A percentile compares a stretch with the other conserved stretches of the same genome.
These are phyloP conservation scores for Andrena cerasifolii DNA, from an alignment of 1,140 invertebrate genomes.

Conservation along the genomic window DNA sequence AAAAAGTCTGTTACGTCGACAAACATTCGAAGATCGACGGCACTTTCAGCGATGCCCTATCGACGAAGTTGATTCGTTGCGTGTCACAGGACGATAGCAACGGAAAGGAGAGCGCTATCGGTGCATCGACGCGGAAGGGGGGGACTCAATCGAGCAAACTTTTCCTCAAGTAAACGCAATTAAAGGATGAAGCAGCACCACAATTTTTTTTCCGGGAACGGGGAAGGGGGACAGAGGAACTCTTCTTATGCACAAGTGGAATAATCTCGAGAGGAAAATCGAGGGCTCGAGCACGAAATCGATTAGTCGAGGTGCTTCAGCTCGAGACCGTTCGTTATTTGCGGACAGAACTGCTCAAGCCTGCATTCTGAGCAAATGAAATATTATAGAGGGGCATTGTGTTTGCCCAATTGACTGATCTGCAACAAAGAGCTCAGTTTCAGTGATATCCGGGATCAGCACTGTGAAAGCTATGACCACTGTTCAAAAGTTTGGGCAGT, in stretches of 20 bases:
- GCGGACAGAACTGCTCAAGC: conserved; percentile 29
- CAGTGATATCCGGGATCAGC: too few species aligned
- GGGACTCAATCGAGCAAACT: conserved; percentile 41
- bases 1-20: conserved; percentile 34
- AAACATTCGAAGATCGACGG: conserved; percentile 53
- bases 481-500: too few species aligned
- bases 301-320: conserved; percentile 20
- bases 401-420: conserved; percentile 2
- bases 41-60: conserved; percentile 30
- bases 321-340: conserved; percentile 32
- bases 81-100: neutral
- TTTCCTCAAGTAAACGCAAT: conserved; percentile 59
- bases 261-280: conserved; percentile 55
- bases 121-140: conserved; percentile 1
- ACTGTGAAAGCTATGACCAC: too few species aligned
- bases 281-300: conserved; percentile 37
- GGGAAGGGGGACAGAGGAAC: conserved; percentile 40
- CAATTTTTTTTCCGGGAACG: conserved; percentile 56
- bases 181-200: conserved; percentile 47
- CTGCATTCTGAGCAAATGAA: conserved; percentile 13
- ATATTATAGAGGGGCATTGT: neutral
- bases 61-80: neutral
- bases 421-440: neutral
- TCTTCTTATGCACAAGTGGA: conserved; percentile 44
- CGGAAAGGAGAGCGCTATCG: conserved; percentile 9